Conservation (phyloP, 2,113 vertebrate genomes). For the Coregonus clupeaformis region DNA sequence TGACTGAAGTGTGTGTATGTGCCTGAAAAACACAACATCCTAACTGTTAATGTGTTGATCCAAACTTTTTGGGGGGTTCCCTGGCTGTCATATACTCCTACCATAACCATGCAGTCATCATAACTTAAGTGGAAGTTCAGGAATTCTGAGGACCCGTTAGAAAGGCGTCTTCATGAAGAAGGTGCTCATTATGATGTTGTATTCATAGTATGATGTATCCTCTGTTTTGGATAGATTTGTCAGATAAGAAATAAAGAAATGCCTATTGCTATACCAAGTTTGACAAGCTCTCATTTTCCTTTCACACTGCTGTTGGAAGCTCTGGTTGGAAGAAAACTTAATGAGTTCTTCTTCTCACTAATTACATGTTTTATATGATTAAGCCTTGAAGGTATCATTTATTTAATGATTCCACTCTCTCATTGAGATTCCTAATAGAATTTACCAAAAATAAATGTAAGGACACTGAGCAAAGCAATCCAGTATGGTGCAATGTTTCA, state of each 20-base stretch:
- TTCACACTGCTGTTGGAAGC: not conserved
- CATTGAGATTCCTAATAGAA: not conserved
- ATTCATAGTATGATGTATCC: conserved; percentile 61
- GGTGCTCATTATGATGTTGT: conserved; percentile 42
- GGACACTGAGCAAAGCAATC: not conserved
- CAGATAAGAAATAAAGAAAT: conserved; percentile 65
- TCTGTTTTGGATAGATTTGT: conserved; percentile 72
- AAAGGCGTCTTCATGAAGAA: conserved; percentile 46
- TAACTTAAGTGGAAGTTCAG: not conserved
- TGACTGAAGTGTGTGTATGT: conserved; percentile 1
- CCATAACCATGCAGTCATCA: not conserved
- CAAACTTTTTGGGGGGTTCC: not conserved
- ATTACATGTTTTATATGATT: not conserved
- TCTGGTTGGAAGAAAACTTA: not conserved
- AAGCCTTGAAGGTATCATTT: not conserved
- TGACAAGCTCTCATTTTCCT: not conserved
- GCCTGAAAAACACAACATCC: conserved; percentile 36
- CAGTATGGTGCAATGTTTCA: not conserved
- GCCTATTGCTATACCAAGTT: conserved; percentile 36
- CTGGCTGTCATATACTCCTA: not conserved
- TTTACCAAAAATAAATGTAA: not conserved
- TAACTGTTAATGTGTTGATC: no score
- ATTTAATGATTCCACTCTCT: not conserved
- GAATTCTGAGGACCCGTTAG: conserved; percentile 46
- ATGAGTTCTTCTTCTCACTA: not conserved